Percentiles rank a stretch among this genome's conserved stretches.
Evolutionary conservation across 2,797 vertebrate genomes (phyloP).

Genomic region (Gymnopithys bicolor): DNA sequence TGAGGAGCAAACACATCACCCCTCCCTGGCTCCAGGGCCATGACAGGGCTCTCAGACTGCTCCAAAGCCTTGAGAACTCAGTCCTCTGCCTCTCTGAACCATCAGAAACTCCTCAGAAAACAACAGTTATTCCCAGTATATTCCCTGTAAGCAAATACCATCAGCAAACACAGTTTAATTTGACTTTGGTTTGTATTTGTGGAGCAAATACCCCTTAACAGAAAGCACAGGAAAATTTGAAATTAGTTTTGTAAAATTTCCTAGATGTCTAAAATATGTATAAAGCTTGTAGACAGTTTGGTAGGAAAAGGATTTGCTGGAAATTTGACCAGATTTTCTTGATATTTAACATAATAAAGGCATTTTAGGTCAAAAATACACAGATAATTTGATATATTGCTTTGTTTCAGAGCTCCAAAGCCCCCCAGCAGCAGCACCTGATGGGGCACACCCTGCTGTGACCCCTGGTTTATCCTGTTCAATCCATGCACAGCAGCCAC

Average conservation of each 20-base stretch:
- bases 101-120: neutral
- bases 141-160: neutral
- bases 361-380: neutral
- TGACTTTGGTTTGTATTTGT: neutral
- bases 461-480: neutral
- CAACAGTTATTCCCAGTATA: neutral
- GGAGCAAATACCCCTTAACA: neutral
- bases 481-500: accelerated
- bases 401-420: neutral
- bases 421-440: neutral
- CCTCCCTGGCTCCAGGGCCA: neutral
- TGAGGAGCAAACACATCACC: neutral
- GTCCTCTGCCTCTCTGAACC: neutral
- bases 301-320: neutral
- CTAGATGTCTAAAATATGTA: neutral
- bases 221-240: neutral
- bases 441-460: neutral
- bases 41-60: neutral
- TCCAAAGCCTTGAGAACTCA: neutral
- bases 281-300: neutral
- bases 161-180: neutral
- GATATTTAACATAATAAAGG: neutral
- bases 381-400: neutral
- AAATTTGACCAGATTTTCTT: neutral
- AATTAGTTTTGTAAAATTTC: neutral